These are phyloP conservation scores for Leptocoma aspasia DNA, from an alignment of 2,113 vertebrate species.

Conservation along the genomic window DNA sequence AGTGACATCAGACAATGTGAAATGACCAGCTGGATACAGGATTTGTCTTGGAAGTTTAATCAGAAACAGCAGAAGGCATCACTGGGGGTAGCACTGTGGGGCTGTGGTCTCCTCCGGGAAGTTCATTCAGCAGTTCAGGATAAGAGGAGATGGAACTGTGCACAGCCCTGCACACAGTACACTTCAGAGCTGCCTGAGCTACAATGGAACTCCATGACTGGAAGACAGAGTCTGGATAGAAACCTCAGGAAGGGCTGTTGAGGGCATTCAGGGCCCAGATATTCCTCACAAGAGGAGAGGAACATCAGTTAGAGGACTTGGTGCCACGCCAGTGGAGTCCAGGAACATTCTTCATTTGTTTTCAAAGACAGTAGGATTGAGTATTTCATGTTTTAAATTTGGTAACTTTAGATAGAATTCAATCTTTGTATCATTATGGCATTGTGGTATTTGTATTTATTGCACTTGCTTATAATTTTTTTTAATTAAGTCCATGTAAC, in stretches of 20 bases:
- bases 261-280: neutral
- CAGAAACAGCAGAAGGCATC: neutral
- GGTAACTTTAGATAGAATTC: neutral
- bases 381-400: neutral
- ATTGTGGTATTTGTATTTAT: neutral
- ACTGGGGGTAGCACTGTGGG: neutral
- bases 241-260: neutral
- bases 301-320: neutral
- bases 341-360: neutral
- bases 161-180: neutral
- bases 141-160: neutral
- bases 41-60: neutral
- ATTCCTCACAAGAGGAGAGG: neutral
- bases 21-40: neutral
- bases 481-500: neutral
- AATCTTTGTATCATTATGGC: neutral
- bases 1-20: neutral
- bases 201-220: neutral
- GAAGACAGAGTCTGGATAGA: neutral
- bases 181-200: neutral
- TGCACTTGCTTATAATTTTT: neutral
- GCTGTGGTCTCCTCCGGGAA: neutral
- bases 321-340: neutral
- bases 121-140: neutral
- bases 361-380: neutral